A percentile compares a stretch with the other conserved stretches of the same genome.
Conservation (phyloP, 2,888 invertebrate genomes). For the Zootermopsis nevadensis region DNA sequence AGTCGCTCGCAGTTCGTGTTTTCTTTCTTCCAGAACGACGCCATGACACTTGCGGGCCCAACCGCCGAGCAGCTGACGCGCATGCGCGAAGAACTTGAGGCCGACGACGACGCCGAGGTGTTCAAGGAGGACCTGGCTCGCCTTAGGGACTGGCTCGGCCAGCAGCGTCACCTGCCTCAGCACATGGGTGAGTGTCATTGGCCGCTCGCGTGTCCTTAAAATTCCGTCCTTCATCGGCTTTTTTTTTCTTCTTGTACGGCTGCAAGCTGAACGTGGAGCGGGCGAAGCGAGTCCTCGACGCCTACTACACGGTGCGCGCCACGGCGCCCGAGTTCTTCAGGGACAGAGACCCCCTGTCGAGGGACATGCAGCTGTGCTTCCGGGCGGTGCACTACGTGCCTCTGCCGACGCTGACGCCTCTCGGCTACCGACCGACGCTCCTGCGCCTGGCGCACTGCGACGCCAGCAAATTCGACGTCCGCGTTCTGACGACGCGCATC, state of each 20-base stretch:
- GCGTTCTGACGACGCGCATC: constrained; percentile 58
- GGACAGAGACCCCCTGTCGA: constrained; percentile 59
- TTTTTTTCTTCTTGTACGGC: constrained; percentile 61
- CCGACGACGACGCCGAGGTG: constrained; percentile 60
- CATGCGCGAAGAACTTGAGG: constrained; percentile 59
- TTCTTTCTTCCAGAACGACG: too few species aligned
- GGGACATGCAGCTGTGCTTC: constrained; percentile 59
- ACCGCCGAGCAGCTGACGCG: constrained; percentile 60
- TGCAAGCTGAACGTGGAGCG: constrained; percentile 62
- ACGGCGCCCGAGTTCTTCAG: constrained; percentile 61
- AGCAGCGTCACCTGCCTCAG: constrained; percentile 61
- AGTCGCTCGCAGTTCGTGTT: too few species aligned
- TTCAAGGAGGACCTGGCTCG: constrained; percentile 59
- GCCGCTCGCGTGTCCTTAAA: too few species aligned
- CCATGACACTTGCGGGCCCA: constrained; percentile 60
- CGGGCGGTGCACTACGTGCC: constrained; percentile 60
- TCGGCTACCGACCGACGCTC: constrained; percentile 61
- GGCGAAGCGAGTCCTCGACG: constrained; percentile 61
- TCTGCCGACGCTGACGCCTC: constrained; percentile 60
- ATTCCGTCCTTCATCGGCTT: too few species aligned
- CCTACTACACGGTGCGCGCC: constrained; percentile 61
- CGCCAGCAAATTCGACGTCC: constrained; percentile 59
- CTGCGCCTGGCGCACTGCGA: constrained; percentile 58
- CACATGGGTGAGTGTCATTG: constrained; percentile 58
- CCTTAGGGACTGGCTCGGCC: constrained; percentile 60